Evolutionary conservation across 2,113 vertebrate genomes (phyloP), one percentile per base, ranked within the genome.

Genomic region (Dunckerocampus dactyliophorus): DNA sequence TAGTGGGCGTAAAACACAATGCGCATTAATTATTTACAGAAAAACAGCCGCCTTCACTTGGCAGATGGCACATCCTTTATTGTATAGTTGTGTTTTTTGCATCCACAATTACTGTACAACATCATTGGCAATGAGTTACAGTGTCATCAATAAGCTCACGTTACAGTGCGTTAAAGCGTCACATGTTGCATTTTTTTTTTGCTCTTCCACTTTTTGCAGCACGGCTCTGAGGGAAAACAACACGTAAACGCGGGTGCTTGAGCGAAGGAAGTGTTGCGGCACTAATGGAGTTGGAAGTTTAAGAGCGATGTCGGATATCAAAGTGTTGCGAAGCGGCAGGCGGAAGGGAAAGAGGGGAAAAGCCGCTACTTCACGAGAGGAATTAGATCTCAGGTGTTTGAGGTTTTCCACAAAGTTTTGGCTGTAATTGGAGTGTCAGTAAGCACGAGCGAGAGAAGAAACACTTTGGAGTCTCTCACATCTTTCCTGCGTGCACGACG

Each of bases 341-440:
- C 34, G 58, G 15, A n/a, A 16, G 34, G 20, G 42, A 11, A 52
- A n/a, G 50, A 16, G 14, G 20, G 8, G 10, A 55, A 56, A 56
- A 42, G 20, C 13, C 6, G 45, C 46, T 43, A 43, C 5, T 43
- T 43, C 39, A 42, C 14, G 47, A 10, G 13, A 50, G 62, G 69
- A 81, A 81, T 82, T 77, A 80, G 65, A 68, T 80, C 68, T 74
- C 72, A 75, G 82, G 77, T 82, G 78, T 86, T 88, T 82, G 71
- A 80, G 73, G 72, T 82, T 85, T 85, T 66, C 52, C 63, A 63
- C 66, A 78, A 86, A 84, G 65, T 77, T 79, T 79, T 43, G 62
- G 66, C 56, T 59, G 77, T 89, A 89, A 89, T 89, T 89, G 80
- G 81, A 80, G 71, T 80, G 83, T 84, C 79, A 64, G 72, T 69